Conservation (phyloP, 2,888 invertebrate genomes). For the Athrips mouffetella region DNA sequence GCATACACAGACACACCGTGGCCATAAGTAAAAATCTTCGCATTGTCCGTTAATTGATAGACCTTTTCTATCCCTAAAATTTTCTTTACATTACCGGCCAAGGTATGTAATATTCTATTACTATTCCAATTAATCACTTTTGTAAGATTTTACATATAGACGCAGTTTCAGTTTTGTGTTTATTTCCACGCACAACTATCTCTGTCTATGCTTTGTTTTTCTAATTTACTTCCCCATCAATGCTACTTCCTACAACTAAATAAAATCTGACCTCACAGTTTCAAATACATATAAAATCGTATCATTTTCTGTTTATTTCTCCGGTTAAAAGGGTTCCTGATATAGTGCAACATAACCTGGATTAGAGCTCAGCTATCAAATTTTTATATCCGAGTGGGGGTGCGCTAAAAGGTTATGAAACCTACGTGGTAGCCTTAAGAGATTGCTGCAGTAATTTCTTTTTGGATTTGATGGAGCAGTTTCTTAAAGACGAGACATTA, state of each 20-base stretch:
- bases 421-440: slow-evolving; percentile 8
- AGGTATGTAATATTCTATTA: too few species aligned
- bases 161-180: too few species aligned
- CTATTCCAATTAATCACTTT: too few species aligned
- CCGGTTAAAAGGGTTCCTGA: slow-evolving; percentile 7
- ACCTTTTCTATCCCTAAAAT: too few species aligned
- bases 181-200: neutral
- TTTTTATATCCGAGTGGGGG: neutral
- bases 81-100: too few species aligned
- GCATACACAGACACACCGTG: too few species aligned
- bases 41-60: too few species aligned
- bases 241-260: neutral
- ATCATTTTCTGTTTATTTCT: neutral
- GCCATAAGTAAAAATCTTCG: too few species aligned
- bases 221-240: neutral
- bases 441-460: slow-evolving; percentile 4
- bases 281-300: neutral
- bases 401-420: slow-evolving; percentile 9
- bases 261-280: neutral
- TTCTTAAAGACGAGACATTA: too few species aligned
- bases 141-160: too few species aligned
- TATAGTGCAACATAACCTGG: slow-evolving; percentile 12
- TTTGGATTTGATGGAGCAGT: too few species aligned
- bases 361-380: slow-evolving; percentile 10
- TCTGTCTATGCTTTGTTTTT: neutral